Percentiles rank a stretch among this genome's conserved stretches.
Evolutionary conservation across 2,888 invertebrate genomes (phyloP).

Genomic region (Drosophila birchii): DNA sequence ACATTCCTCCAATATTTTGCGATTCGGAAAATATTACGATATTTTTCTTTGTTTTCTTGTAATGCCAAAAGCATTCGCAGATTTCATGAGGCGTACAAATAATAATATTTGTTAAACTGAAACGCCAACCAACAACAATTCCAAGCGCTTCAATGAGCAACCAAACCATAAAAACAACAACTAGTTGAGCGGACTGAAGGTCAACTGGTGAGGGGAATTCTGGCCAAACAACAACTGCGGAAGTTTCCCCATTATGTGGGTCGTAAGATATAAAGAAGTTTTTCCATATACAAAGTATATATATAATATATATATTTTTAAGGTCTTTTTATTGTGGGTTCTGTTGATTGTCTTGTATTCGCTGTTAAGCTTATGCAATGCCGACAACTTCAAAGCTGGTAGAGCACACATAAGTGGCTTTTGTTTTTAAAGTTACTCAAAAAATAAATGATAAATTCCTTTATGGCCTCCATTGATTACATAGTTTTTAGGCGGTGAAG

Average conservation of each 20-base stretch:
- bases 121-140: slow-evolving; percentile 33
- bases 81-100: slow-evolving; percentile 35
- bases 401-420: neutral
- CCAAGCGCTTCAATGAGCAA: slow-evolving; percentile 68
- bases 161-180: slow-evolving; percentile 36
- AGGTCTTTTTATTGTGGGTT: slow-evolving; percentile 23
- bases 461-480: slow-evolving; percentile 12
- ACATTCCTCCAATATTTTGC: slow-evolving; percentile 23
- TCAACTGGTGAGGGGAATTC: slow-evolving; percentile 44
- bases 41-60: slow-evolving; percentile 21
- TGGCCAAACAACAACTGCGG: slow-evolving; percentile 22
- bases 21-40: slow-evolving; percentile 29
- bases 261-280: slow-evolving; percentile 56
- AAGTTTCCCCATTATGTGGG: slow-evolving; percentile 48
- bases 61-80: slow-evolving; percentile 25
- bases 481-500: neutral
- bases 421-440: slow-evolving; percentile 5
- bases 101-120: slow-evolving; percentile 35
- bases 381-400: slow-evolving; percentile 51
- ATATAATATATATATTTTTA: slow-evolving; percentile 13
- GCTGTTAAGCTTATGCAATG: slow-evolving; percentile 55
- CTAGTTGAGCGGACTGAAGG: slow-evolving; percentile 55
- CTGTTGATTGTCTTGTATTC: slow-evolving; percentile 15
- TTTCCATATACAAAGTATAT: slow-evolving; percentile 15
- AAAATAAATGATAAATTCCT: slow-evolving; percentile 9